phyloP scores from a whole-genome alignment of 2,888 invertebrate genomes.

The Empis stercorea region DNA sequence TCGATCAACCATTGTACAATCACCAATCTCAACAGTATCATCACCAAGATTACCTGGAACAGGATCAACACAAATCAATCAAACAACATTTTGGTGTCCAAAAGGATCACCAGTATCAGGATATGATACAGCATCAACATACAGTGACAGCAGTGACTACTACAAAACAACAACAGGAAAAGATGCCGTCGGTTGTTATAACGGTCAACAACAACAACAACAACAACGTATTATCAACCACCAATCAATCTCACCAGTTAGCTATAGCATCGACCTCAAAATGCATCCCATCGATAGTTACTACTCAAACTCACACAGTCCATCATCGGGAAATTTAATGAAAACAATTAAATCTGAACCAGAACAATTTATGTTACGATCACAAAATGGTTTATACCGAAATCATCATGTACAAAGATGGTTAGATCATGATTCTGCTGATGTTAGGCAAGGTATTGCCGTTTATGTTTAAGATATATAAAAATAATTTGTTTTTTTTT shows the following conservation, averaged over 20 bases:
- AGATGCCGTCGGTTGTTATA: neutral
- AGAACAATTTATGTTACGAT: no score
- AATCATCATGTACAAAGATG: slow-evolving; percentile 43
- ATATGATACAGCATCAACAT: slow-evolving; percentile 36
- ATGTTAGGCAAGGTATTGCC: slow-evolving; percentile 16
- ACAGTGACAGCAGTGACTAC: slow-evolving; percentile 26
- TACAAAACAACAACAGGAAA: slow-evolving; percentile 14
- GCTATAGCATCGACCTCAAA: slow-evolving; percentile 42
- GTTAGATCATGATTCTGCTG: slow-evolving; percentile 39
- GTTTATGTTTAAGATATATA: slow-evolving; percentile 13
- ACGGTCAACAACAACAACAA: neutral
- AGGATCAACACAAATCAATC: slow-evolving; percentile 8
- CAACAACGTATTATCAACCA: slow-evolving; percentile 1
- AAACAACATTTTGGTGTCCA: slow-evolving; percentile 34
- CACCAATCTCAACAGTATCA: slow-evolving; percentile 19
- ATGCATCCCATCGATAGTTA: slow-evolving; percentile 41
- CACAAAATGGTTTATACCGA: no score
- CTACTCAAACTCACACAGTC: slow-evolving; percentile 1
- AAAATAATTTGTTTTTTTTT: neutral
- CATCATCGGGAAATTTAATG: no score
- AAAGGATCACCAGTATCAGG: slow-evolving; percentile 35
- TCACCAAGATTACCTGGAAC: slow-evolving; percentile 20
- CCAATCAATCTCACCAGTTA: slow-evolving; percentile 5
- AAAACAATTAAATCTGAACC: no score
- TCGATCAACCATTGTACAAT: slow-evolving; percentile 2